Base-by-base conservation (phyloP, 2,113 vertebrate genomes). In the Struthio camelus region DNA sequence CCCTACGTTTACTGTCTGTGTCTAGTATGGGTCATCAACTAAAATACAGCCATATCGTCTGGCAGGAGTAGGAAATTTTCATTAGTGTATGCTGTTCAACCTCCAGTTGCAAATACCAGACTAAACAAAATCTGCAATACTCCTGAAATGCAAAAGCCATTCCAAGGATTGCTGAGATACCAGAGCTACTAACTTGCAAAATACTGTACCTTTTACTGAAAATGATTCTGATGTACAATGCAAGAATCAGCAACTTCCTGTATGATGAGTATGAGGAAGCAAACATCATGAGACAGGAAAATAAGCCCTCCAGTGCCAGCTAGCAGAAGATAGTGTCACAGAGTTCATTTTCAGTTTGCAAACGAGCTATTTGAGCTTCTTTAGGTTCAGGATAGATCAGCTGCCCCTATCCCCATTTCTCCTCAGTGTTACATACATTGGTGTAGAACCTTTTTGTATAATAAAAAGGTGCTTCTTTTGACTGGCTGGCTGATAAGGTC, bases 31-130 rank as follows among this genome's bases (percentile, higher is more conserved):
- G n/a, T 38, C 54, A 70, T 19, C 38, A 79, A 59, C 10, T 24
- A 67, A 66, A 80, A 44, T 13, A 51, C 6, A 5, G 4, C 7
- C 19, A 0, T 3, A 65, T 34, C 38, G 70, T 1, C 10, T n/a
- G 51, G 66, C 23, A 79, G 27, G 73, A 69, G n/a, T 6, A 85
- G 30, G 56, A n/a, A 40, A 34, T 38, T 66, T 40, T 19, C n/a
- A 51, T 20, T 66, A 10, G 14, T 67, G 11, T 46, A 48, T 27
- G 61, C 32, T 66, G 14, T 53, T 16, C 61, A 75, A 71, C 15
- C 58, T 50, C 24, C 71, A 71, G 23, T 4, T 78, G 44, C 44
- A 50, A 72, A 83, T 46, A 46, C 10, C 24, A 79, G 44, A 59
- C 22, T 42, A 5, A 61, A 59, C 77, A 32, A 48, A 18, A 14